A percentile compares a stretch with the other conserved stretches of the same genome.
phyloP scores from a whole-genome alignment of 2,888 invertebrate species.

The Bibio marci region DNA sequence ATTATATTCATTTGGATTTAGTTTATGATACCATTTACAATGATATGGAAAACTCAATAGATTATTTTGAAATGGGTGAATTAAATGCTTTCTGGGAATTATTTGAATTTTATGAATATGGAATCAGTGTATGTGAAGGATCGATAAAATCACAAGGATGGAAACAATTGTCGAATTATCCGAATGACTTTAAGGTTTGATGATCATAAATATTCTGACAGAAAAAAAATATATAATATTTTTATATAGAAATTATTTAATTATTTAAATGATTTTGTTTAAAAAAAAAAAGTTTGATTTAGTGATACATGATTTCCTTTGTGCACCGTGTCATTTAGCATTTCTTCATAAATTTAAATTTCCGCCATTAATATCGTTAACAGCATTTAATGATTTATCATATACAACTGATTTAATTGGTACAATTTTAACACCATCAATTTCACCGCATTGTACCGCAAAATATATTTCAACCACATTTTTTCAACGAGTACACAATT shows the following conservation, averaged over 20 bases:
- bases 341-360: constrained; percentile 19
- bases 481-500: too few species aligned
- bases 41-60: not conserved
- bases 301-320: constrained; percentile 20
- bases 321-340: constrained; percentile 19
- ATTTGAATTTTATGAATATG: constrained; percentile 9
- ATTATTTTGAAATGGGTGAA: not conserved
- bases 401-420: constrained; percentile 14
- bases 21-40: constrained; percentile 8
- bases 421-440: too few species aligned
- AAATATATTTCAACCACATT: too few species aligned
- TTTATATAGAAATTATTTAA: too few species aligned
- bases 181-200: constrained; percentile 14
- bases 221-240: too few species aligned
- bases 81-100: not conserved
- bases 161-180: constrained; percentile 15
- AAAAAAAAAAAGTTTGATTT: constrained; percentile 21
- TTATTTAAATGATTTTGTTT: too few species aligned
- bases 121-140: constrained; percentile 5
- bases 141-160: constrained; percentile 13
- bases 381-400: constrained; percentile 15
- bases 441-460: too few species aligned
- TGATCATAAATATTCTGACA: too few species aligned
- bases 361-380: constrained; percentile 19
- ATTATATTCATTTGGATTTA: constrained; percentile 17